Conservation (phyloP, 1,140 invertebrate species). For the Augochlora pura region DNA sequence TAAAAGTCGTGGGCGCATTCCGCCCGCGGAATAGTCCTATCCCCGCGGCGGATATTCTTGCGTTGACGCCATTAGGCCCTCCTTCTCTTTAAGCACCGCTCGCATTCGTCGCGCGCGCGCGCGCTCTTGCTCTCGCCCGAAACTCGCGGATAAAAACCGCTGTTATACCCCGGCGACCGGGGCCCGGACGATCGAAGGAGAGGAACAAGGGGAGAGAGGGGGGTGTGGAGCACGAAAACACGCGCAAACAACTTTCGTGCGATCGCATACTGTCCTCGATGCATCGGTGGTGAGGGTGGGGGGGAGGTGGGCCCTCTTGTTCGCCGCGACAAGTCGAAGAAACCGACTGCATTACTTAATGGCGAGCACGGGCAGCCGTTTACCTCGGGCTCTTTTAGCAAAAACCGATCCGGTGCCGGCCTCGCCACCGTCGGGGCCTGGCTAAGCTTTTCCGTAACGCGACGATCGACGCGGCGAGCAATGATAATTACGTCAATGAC, state of each 20-base stretch:
- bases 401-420: constrained; percentile 43
- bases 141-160: constrained; percentile 64
- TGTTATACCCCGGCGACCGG: constrained; percentile 30
- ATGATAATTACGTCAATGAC: constrained; percentile 68
- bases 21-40: constrained; percentile 53
- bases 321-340: constrained; percentile 70
- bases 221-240: constrained; percentile 48
- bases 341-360: constrained; percentile 74
- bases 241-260: constrained; percentile 46
- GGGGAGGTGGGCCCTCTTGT: background rate
- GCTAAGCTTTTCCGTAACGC: background rate
- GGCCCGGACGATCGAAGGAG: constrained; percentile 23
- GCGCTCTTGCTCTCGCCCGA: constrained; percentile 47
- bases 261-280: constrained; percentile 43
- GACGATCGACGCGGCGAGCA: constrained; percentile 27
- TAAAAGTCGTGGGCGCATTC: constrained; percentile 50
- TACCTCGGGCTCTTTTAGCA: constrained; percentile 54
- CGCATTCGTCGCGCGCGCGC: constrained; percentile 52
- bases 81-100: constrained; percentile 58
- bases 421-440: background rate
- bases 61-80: constrained; percentile 72
- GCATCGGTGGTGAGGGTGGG: background rate
- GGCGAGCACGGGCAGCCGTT: constrained; percentile 64
- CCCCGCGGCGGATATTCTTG: constrained; percentile 51
- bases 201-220: constrained; percentile 23